phyloP scores from a whole-genome alignment of 92 coral and sea anemone genomes.

The Umimayanthus chanpuru region DNA sequence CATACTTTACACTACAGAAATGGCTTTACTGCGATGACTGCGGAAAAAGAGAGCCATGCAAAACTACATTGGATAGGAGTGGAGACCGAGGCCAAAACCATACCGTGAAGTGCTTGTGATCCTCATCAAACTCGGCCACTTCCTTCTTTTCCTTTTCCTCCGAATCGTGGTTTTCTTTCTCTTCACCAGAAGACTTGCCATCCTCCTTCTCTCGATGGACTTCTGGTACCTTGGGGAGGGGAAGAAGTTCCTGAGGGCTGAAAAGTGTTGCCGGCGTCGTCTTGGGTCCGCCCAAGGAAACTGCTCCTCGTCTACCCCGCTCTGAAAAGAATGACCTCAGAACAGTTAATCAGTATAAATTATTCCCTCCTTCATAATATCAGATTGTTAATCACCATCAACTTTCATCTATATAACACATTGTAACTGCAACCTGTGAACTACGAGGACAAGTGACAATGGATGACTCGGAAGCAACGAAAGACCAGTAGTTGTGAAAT shows the following conservation, averaged over 20 bases:
- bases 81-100: background rate
- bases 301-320: slow-evolving; percentile 91
- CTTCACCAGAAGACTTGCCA: slow-evolving; percentile 43
- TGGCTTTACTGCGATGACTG: background rate
- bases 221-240: slow-evolving; percentile 47
- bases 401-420: no score
- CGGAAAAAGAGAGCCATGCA: background rate
- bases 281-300: slow-evolving; percentile 77
- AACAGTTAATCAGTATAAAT: background rate
- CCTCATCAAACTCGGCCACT: slow-evolving; percentile 53
- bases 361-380: no score
- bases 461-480: no score
- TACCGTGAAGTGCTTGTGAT: slow-evolving; percentile 26
- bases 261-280: slow-evolving; percentile 24
- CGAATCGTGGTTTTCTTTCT: slow-evolving; percentile 49
- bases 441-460: no score
- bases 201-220: slow-evolving; percentile 54
- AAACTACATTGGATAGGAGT: background rate
- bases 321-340: slow-evolving; percentile 53
- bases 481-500: no score
- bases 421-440: no score
- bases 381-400: no score
- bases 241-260: slow-evolving; percentile 57
- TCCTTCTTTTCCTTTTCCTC: slow-evolving; percentile 51
- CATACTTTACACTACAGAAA: no score